A percentile compares a stretch with the other conserved stretches of the same genome.
These are phyloP conservation scores for Ectemnius continuus DNA, from an alignment of 2,888 invertebrate genomes.

Conservation along the genomic window DNA sequence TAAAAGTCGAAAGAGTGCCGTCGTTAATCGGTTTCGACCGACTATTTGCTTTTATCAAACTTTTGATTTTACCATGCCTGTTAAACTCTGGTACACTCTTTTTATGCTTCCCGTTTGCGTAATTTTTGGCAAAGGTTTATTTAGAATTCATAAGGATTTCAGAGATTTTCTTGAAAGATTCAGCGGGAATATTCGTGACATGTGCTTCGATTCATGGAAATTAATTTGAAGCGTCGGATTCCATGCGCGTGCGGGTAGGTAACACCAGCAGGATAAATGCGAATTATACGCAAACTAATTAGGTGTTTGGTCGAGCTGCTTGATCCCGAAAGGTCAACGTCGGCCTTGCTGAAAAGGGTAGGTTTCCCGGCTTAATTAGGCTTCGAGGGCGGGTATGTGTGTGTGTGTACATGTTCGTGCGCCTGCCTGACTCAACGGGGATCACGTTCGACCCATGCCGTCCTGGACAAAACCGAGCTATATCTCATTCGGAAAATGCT, in stretches of 20 bases:
- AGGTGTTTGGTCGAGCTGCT: neutral
- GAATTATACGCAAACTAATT: constrained; percentile 13
- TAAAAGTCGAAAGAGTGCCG: no score
- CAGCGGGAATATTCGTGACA: neutral
- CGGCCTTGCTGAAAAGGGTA: constrained; percentile 8
- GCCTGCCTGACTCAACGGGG: neutral
- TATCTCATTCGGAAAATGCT: no score
- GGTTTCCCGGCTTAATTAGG: neutral
- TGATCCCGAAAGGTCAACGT: constrained; percentile 8
- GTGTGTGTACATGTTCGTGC: neutral
- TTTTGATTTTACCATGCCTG: no score
- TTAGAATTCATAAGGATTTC: neutral
- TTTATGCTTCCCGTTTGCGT: no score
- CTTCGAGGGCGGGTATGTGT: neutral
- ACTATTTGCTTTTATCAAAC: no score
- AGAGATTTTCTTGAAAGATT: neutral
- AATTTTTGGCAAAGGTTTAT: no score
- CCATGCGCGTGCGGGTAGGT: neutral
- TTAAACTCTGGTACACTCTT: no score
- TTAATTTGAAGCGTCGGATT: neutral
- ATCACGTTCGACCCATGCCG: neutral
- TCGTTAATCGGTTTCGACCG: no score
- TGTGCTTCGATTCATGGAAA: neutral
- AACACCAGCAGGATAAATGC: neutral
- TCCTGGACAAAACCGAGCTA: no score